Conservation (phyloP, 2,888 invertebrate species). For the Imbricaverruca yamaguchii region DNA sequence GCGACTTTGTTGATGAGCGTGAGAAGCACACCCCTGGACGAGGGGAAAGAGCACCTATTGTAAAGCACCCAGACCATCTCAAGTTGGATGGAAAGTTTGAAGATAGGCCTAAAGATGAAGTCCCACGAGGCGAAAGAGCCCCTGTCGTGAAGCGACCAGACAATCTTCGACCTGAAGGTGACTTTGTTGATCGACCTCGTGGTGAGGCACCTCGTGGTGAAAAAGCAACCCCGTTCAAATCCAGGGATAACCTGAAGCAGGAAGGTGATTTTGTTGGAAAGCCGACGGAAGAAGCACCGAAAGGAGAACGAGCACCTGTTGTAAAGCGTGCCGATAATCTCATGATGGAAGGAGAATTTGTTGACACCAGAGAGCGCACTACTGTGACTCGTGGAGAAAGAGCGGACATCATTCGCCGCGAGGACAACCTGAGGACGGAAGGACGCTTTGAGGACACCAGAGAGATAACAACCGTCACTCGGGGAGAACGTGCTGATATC, state of each 20-base stretch:
- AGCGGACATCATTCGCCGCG: slow-evolving; percentile 27
- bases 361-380: slow-evolving; percentile 14
- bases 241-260: slow-evolving; percentile 24
- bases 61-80: slow-evolving; percentile 44
- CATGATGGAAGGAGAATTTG: slow-evolving; percentile 45
- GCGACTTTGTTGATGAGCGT: slow-evolving; percentile 43
- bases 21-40: slow-evolving; percentile 41
- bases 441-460: slow-evolving; percentile 6
- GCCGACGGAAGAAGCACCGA: slow-evolving; percentile 40
- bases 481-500: slow-evolving; percentile 35
- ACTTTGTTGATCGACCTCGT: slow-evolving; percentile 50
- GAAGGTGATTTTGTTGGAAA: slow-evolving; percentile 30
- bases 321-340: slow-evolving; percentile 44
- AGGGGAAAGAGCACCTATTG: slow-evolving; percentile 37
- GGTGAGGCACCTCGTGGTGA: slow-evolving; percentile 41
- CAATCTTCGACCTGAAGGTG: slow-evolving; percentile 46
- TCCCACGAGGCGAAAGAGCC: slow-evolving; percentile 28
- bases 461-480: not conserved
- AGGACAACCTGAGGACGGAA: slow-evolving; percentile 31
- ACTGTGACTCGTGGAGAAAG: slow-evolving; percentile 28
- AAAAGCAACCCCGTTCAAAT: not conserved
- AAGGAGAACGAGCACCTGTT: slow-evolving; percentile 39
- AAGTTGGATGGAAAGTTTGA: slow-evolving; percentile 51
- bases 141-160: slow-evolving; percentile 30
- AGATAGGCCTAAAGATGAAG: slow-evolving; percentile 45